phyloP scores from a whole-genome alignment of 2,797 vertebrate species.

The Falco naumanni region DNA sequence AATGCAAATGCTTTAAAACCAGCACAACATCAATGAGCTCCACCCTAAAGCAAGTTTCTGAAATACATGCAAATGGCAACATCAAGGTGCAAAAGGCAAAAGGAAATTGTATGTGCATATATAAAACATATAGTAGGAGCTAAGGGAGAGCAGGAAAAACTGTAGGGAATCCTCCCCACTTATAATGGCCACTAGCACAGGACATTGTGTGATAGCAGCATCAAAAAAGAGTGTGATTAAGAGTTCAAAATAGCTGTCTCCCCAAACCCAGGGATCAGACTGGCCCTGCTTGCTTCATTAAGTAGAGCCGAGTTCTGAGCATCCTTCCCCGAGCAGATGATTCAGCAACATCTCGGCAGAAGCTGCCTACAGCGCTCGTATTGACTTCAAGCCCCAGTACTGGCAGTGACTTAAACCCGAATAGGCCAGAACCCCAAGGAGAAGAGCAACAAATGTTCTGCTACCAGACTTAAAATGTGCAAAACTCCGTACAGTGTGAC shows the following conservation, averaged over 20 bases:
- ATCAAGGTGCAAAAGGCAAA: neutral
- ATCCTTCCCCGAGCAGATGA: neutral
- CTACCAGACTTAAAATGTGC: neutral
- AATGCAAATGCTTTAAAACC: neutral
- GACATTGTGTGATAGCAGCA: neutral
- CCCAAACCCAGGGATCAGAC: neutral
- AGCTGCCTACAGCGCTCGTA: accelerated
- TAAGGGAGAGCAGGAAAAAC: neutral
- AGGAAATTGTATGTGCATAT: neutral
- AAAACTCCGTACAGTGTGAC: too few relatives aligned
- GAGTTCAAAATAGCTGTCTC: neutral
- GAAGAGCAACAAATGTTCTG: neutral
- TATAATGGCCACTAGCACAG: neutral
- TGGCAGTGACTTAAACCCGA: neutral
- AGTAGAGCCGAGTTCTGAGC: neutral
- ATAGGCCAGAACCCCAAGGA: neutral
- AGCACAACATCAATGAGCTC: neutral
- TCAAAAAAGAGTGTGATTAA: neutral
- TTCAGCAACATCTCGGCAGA: neutral
- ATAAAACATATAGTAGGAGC: neutral
- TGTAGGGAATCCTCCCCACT: neutral
- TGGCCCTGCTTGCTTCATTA: neutral
- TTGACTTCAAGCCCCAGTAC: neutral
- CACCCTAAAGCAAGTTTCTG: neutral
- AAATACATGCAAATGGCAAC: neutral